Conservation (phyloP, 2,888 invertebrate species). For the Willowsia nigromaculata region DNA sequence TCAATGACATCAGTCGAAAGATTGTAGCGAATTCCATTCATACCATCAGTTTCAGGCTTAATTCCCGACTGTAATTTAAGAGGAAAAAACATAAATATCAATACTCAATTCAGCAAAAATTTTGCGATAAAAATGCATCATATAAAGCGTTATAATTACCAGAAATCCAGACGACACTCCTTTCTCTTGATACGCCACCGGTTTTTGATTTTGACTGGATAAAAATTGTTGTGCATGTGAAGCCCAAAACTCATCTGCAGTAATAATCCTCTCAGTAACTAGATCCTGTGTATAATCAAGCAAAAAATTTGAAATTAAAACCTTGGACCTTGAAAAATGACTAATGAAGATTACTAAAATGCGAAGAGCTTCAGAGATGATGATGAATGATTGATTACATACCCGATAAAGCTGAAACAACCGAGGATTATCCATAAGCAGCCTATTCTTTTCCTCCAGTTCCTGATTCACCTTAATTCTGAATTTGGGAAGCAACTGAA, state of each 20-base stretch:
- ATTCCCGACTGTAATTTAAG: constrained; percentile 92
- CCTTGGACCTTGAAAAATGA: too few relatives aligned
- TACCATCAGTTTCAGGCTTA: constrained; percentile 97
- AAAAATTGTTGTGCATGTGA: constrained; percentile 91
- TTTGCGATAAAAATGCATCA: too few relatives aligned
- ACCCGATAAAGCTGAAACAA: constrained; percentile 93
- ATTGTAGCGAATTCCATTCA: constrained; percentile 98
- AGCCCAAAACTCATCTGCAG: constrained; percentile 99
- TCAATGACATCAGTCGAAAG: constrained; percentile 98
- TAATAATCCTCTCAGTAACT: constrained; percentile 96
- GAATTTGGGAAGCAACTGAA: constrained; percentile 95
- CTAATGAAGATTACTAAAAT: too few relatives aligned
- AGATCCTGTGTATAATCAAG: constrained; percentile 86
- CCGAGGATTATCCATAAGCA: constrained; percentile 93
- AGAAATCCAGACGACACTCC: constrained; percentile 87
- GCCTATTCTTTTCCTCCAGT: constrained; percentile 90
- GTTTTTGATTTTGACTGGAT: constrained; percentile 86
- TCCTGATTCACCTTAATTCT: constrained; percentile 94
- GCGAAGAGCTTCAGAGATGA: too few relatives aligned
- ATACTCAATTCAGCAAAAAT: too few relatives aligned
- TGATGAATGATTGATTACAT: too few relatives aligned
- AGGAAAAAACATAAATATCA: neutral
- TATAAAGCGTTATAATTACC: too few relatives aligned
- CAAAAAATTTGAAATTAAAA: too few relatives aligned
- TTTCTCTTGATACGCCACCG: constrained; percentile 88